These are phyloP conservation scores for Choreutis nemorana DNA, from an alignment of 2,888 invertebrate genomes.

Conservation along the genomic window DNA sequence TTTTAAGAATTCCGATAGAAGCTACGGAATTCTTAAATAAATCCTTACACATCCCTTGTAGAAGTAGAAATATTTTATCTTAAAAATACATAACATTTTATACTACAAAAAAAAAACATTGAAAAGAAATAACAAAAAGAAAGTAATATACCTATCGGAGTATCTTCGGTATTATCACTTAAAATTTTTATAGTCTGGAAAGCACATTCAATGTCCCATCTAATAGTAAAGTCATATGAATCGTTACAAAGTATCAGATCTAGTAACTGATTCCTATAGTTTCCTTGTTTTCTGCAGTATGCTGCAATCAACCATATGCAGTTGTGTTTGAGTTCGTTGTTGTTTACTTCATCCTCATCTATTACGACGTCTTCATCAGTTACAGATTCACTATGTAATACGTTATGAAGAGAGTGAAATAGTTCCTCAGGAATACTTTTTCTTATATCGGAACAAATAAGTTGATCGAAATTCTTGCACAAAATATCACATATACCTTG, in stretches of 20 bases:
- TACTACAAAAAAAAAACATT: slow-evolving; percentile 3
- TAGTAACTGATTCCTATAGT: slow-evolving; percentile 36
- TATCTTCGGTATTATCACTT: slow-evolving; percentile 23
- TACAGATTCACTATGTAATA: slow-evolving; percentile 29
- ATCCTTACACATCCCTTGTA: slow-evolving; percentile 44
- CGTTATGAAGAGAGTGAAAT: slow-evolving; percentile 34
- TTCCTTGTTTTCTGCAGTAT: slow-evolving; percentile 32
- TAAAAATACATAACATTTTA: slow-evolving; percentile 15
- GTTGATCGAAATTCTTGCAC: slow-evolving; percentile 21
- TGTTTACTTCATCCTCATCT: slow-evolving; percentile 35
- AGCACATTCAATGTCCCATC: slow-evolving; percentile 31
- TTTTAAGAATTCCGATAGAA: slow-evolving; percentile 30
- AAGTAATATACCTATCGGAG: slow-evolving; percentile 32
- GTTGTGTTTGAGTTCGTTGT: slow-evolving; percentile 30
- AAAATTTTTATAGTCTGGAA: slow-evolving; percentile 36
- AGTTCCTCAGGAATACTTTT: slow-evolving; percentile 26
- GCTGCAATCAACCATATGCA: slow-evolving; percentile 37
- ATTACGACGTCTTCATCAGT: slow-evolving; percentile 24
- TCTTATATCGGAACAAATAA: slow-evolving; percentile 24
- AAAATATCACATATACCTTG: slow-evolving; percentile 26
- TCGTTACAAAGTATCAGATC: slow-evolving; percentile 37
- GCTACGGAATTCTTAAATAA: slow-evolving; percentile 40
- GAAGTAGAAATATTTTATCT: slow-evolving; percentile 38
- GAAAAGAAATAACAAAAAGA: slow-evolving; percentile 3
- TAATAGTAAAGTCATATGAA: slow-evolving; percentile 32